These are phyloP conservation scores for Papilio machaon DNA, from an alignment of 1,140 invertebrate species.

Conservation along the genomic window DNA sequence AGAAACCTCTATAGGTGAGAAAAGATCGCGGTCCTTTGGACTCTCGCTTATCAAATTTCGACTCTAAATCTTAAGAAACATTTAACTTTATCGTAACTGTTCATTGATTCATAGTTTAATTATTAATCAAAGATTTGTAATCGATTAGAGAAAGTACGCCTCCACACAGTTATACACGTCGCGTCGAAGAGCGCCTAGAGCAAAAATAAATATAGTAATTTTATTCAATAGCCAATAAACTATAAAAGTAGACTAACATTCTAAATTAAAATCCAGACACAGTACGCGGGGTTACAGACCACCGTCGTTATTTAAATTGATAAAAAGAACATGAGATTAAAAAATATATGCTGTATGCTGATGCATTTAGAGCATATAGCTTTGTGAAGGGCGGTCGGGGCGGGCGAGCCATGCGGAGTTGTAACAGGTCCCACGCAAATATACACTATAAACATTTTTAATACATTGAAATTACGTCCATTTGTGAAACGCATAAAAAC, in stretches of 20 bases:
- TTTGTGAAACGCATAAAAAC: slow-evolving; percentile 74
- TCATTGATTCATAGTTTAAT: slow-evolving; percentile 19
- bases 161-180: slow-evolving; percentile 11
- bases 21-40: no score
- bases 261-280: slow-evolving; percentile 76
- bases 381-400: slow-evolving; percentile 77
- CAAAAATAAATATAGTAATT: slow-evolving; percentile 67
- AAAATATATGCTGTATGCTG: slow-evolving; percentile 79
- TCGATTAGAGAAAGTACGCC: slow-evolving; percentile 1
- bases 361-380: slow-evolving; percentile 79
- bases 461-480: slow-evolving; percentile 76
- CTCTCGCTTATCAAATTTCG: no score
- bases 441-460: slow-evolving; percentile 71
- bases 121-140: slow-evolving; percentile 10
- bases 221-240: slow-evolving; percentile 53
- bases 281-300: slow-evolving; percentile 59
- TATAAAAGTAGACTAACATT: slow-evolving; percentile 63
- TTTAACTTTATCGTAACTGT: background rate
- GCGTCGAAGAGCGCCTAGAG: slow-evolving; percentile 59
- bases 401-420: slow-evolving; percentile 64
- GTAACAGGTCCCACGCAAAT: slow-evolving; percentile 61
- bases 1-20: no score
- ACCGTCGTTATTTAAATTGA: slow-evolving; percentile 74
- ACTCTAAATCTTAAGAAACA: background rate
- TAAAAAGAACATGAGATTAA: slow-evolving; percentile 75